Evolutionary conservation across 2,888 invertebrate genomes (phyloP).

Genomic region (Schizotus pectinicornis): DNA sequence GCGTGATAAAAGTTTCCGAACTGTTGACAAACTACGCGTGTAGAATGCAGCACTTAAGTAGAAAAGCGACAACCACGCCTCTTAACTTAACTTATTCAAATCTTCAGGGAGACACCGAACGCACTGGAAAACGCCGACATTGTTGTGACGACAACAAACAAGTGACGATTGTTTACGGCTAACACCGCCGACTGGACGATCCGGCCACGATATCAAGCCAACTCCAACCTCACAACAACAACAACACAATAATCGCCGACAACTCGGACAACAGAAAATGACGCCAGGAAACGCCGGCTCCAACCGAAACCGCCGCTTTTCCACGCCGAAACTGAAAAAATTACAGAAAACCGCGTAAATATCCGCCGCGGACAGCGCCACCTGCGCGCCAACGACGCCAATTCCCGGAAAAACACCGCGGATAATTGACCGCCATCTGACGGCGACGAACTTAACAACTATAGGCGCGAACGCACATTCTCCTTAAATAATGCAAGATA

Average conservation of each 20-base stretch:
- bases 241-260: too few species aligned
- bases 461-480: too few species aligned
- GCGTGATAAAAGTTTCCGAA: conserved; percentile 41
- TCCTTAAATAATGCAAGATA: too few species aligned
- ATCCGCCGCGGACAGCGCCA: too few species aligned
- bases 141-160: not conserved
- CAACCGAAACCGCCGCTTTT: too few species aligned
- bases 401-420: not conserved
- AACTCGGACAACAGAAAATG: too few species aligned
- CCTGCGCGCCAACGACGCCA: too few species aligned
- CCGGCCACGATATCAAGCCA: too few species aligned
- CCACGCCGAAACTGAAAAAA: too few species aligned
- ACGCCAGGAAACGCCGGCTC: too few species aligned
- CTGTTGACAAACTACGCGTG: conserved; percentile 42
- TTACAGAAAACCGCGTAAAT: too few species aligned
- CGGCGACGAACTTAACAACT: not conserved
- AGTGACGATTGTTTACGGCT: not conserved
- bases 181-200: not conserved
- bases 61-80: conserved; percentile 36
- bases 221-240: too few species aligned
- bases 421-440: not conserved
- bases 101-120: conserved; percentile 12
- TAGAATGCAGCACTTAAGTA: conserved; percentile 41
- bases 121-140: conserved; percentile 1
- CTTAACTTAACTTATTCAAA: conserved; percentile 18